A percentile compares a stretch with the other conserved stretches of the same genome.
phyloP scores from a whole-genome alignment of 1,140 invertebrate genomes.

The Eupristina koningsbergeri region DNA sequence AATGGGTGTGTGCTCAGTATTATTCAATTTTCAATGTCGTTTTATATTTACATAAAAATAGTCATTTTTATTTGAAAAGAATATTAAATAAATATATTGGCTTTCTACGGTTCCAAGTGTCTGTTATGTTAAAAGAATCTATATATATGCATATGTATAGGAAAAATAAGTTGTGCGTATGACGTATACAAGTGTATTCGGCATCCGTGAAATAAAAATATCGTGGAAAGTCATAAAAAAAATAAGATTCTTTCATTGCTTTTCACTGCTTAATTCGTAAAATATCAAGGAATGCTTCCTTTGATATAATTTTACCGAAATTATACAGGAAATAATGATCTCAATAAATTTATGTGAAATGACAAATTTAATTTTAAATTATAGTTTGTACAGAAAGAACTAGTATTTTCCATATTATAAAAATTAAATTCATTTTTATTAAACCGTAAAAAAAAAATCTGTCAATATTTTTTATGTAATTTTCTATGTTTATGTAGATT shows the following conservation, averaged over 20 bases:
- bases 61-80: slow-evolving; percentile 55
- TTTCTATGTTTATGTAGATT: not conserved
- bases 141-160: slow-evolving; percentile 6
- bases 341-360: not conserved
- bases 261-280: slow-evolving; percentile 26
- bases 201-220: slow-evolving; percentile 5
- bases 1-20: slow-evolving; percentile 69
- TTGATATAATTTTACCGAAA: slow-evolving; percentile 28
- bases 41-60: slow-evolving; percentile 57
- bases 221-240: slow-evolving; percentile 1
- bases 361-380: too few species aligned
- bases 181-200: slow-evolving; percentile 7
- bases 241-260: slow-evolving; percentile 10
- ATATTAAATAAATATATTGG: slow-evolving; percentile 57
- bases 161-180: slow-evolving; percentile 28
- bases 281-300: slow-evolving; percentile 16
- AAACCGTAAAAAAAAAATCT: not conserved
- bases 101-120: slow-evolving; percentile 63
- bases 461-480: not conserved
- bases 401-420: too few species aligned
- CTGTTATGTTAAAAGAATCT: slow-evolving; percentile 46
- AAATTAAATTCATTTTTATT: too few species aligned
- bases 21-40: slow-evolving; percentile 69
- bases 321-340: not conserved
- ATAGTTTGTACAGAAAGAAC: too few species aligned